Evolutionary conservation across 2,113 vertebrate species (phyloP).

Genomic region (Canis aureus): DNA sequence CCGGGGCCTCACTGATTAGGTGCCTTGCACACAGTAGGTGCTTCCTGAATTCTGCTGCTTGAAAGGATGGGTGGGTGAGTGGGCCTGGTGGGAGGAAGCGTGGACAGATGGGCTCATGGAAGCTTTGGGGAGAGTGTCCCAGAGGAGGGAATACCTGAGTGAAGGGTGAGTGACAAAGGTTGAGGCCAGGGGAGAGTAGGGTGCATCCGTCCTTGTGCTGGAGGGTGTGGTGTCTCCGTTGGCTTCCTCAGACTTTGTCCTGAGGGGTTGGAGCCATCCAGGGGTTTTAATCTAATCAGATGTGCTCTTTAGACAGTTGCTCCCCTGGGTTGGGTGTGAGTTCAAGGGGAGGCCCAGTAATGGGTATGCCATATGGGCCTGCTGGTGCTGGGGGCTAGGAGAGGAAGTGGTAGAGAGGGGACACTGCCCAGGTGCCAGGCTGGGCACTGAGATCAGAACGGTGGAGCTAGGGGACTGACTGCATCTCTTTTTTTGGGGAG

Average conservation of each 20-base stretch:
- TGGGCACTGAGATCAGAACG: not conserved
- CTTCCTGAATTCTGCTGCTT: not conserved
- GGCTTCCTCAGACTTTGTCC: conserved; percentile 60
- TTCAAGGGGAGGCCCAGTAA: not conserved
- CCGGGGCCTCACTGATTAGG: not conserved
- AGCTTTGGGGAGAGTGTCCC: not conserved
- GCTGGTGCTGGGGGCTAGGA: not conserved
- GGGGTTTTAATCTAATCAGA: not conserved
- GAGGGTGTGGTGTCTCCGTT: not conserved
- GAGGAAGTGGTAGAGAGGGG: not conserved
- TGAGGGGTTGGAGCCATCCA: not conserved
- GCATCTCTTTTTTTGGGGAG: not conserved
- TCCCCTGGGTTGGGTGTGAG: not conserved
- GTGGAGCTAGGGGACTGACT: not conserved
- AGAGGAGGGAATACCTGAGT: not conserved
- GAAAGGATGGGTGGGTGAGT: not conserved
- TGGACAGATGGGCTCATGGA: not conserved
- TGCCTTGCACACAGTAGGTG: not conserved
- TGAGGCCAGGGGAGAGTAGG: not conserved
- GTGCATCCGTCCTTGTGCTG: not conserved
- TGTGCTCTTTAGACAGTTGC: not conserved
- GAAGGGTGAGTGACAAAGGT: conserved; percentile 22
- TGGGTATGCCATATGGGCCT: not conserved
- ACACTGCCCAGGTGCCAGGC: not conserved
- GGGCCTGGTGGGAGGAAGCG: not conserved